These are phyloP conservation scores for Ariolimax columbianus DNA, from an alignment of 2,888 invertebrate species.

Conservation along the genomic window DNA sequence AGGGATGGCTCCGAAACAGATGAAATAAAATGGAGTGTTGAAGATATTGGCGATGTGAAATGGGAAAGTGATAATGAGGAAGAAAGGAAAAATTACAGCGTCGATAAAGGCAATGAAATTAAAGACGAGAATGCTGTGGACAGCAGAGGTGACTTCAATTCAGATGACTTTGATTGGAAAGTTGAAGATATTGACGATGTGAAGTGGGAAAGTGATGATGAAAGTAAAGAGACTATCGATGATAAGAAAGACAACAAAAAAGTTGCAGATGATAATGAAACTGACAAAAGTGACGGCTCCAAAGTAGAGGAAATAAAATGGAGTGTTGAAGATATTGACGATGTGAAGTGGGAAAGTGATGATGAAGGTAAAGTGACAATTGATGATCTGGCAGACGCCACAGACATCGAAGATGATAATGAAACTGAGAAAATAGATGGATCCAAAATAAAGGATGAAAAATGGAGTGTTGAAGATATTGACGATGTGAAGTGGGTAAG, in stretches of 20 bases:
- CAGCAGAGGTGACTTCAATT: not conserved
- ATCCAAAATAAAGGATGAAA: not conserved
- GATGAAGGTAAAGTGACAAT: not conserved
- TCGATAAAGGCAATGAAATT: not conserved
- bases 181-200: constrained; percentile 1
- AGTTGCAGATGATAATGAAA: not conserved
- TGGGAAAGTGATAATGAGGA: not conserved
- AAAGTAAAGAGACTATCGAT: not conserved
- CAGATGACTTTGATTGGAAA: not conserved
- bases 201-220: not conserved
- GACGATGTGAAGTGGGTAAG: not conserved
- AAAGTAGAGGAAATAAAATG: not conserved
- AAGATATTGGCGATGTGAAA: not conserved
- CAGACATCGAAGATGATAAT: not conserved
- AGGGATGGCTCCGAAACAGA: not conserved
- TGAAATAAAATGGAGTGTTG: not conserved
- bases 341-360: constrained; percentile 4
- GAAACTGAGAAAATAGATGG: not conserved
- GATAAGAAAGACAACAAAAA: not conserved
- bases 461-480: not conserved
- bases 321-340: not conserved
- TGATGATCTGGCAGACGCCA: not conserved
- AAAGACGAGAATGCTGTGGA: not conserved
- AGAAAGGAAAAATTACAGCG: not conserved
- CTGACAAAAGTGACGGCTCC: not conserved